Evolutionary conservation across 2,113 vertebrate genomes (phyloP), one percentile per base, ranked within the genome.

Genomic region (Cyphomyrus discorhynchus): DNA sequence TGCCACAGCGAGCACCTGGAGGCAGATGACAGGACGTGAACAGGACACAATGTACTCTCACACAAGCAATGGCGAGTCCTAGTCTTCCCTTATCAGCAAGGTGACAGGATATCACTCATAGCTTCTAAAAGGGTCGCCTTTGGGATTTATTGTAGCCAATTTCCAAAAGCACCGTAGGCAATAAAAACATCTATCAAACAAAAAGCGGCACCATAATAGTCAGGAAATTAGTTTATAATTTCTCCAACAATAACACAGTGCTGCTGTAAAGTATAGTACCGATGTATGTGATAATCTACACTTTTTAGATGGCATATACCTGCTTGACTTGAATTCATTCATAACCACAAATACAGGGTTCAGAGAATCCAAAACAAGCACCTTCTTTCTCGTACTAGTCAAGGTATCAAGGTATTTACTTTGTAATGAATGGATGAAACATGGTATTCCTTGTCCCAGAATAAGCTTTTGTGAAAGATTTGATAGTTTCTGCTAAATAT

Each of bases 1-100:
- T 99, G 98, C 91, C 96, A 93, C 24, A 99, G 66, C 31, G 98
- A 98, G 90, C 96, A 96, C 93, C 98, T 99, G 94, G 86, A 77
- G 4, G 66, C 77, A 42, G 13, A 66, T 1, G 39, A 50, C 52
- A 89, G 39, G 19, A 31, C 24, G 27, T 35, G 17, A 7, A 56
- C 5, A 42, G 35, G 24, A 58, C 31, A 24, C 66, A 46, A 24
- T 10, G 50, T 31, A 15, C 3, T 53, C 53, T 70, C 10, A 70
- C 62, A 70, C 62, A 27, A 31, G 62, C 62, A 70, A 70, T 13
- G 62, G 62, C 27, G 6, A 39, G 31, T 42, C 35, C 35, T 80
- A 80, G 74, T 19, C 74, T 17, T 42, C 39, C 35, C 74, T 42
- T 80, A 80, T 39, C 11, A 80, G 35, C 74, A 42, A 80, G 15